Evolutionary conservation across 2,113 vertebrate genomes (phyloP), one percentile per base, ranked within the genome.

Genomic region (Alouatta palliata): DNA sequence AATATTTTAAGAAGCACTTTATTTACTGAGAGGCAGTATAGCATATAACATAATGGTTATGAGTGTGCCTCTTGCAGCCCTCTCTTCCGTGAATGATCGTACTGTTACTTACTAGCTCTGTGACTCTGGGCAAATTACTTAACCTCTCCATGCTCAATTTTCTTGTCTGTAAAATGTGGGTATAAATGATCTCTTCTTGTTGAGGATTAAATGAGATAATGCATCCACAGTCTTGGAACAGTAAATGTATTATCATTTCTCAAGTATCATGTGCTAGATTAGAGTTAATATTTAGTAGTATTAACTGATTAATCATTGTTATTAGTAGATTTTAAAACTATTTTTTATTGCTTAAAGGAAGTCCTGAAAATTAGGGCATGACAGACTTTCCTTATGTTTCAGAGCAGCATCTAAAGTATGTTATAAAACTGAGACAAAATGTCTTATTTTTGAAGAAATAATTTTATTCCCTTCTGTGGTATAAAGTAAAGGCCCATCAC

Each of bases 361-460:
- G 17, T 61, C 35, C 75, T 61, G 4, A 58, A 93, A 91, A 83
- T 47, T 52, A 90, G 47, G 9, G 23, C 12, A 66, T 25, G 70
- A 3, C 6, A 66, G 30, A 79, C 19, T 64, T 95, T 88, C 83
- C 73, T 64, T 80, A 68, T 25, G 3, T 85, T 87, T 1, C 37
- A 75, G 45, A n/a, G 23, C 14, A 81, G 5, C 49, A 86, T 52
- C 19, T 61, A 81, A 81, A 92, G 37, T 77, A 77, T 64, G 16
- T 87, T 37, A 90, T 91, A 52, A 97, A 93, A 73, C n/a, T 27
- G 40, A 95, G 56, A 27, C 20, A 83, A 37, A 68, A 56, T 37
- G 9, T 58, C 37, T 80, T 94, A 47, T 64, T 70, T 76, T 43
- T 37, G 43, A 90, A 35, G n/a, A 77, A 93, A 56, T 82, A 30